These are phyloP conservation scores for Drosophila bifasciata DNA, from an alignment of 1,140 invertebrate species.

Conservation along the genomic window DNA sequence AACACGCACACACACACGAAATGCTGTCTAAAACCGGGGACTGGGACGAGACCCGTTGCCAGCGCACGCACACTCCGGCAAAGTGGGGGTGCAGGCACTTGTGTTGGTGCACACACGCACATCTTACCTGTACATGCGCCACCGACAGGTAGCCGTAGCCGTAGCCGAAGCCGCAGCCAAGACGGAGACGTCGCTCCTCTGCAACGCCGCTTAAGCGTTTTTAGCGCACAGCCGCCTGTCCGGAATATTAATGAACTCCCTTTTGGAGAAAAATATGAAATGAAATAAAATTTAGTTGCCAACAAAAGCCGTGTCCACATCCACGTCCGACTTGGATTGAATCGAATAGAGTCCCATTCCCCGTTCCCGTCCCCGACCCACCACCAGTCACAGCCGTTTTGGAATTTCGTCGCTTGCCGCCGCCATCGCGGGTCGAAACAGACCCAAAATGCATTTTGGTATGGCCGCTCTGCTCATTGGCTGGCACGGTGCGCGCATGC, in stretches of 20 bases:
- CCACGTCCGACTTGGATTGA: conserved; percentile 8
- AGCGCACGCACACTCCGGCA: conserved; percentile 51
- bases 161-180: not conserved
- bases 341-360: not conserved
- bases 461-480: conserved; percentile 25
- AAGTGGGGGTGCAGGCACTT: conserved; percentile 63
- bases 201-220: conserved; percentile 58
- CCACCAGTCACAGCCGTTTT: conserved; percentile 24
- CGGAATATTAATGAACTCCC: conserved; percentile 80
- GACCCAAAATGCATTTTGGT: conserved; percentile 39
- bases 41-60: conserved; percentile 55
- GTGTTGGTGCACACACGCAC: conserved; percentile 14
- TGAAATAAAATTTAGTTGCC: conserved; percentile 72
- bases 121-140: conserved; percentile 32
- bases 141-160: conserved; percentile 58
- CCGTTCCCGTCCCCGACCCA: not conserved
- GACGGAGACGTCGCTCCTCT: conserved; percentile 19
- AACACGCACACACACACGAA: conserved; percentile 10
- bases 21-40: conserved; percentile 27
- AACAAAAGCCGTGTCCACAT: conserved; percentile 65
- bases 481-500: conserved; percentile 19
- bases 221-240: conserved; percentile 68
- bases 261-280: conserved; percentile 77
- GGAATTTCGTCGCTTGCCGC: conserved; percentile 29
- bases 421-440: conserved; percentile 7